phyloP scores from a whole-genome alignment of 2,797 vertebrate genomes.

The Buceros bicornis region DNA sequence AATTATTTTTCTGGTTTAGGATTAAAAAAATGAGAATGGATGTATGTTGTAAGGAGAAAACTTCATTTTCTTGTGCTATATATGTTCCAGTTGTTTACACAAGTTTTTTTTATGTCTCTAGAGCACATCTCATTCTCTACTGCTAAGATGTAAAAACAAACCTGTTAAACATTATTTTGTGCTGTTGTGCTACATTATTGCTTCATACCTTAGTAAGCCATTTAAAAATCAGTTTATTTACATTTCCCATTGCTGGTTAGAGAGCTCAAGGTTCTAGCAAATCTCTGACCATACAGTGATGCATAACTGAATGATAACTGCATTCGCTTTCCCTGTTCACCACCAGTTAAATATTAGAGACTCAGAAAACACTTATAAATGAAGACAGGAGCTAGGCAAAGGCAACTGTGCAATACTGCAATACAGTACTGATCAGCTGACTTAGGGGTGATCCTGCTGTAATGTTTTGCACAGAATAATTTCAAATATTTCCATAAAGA shows the following conservation, averaged over 20 bases:
- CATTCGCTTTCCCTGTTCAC: not conserved
- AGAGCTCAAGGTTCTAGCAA: conserved; percentile 51
- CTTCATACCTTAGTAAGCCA: not conserved
- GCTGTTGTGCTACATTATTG: not conserved
- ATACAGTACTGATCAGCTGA: not conserved
- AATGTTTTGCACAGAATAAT: not conserved
- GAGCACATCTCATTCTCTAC: not conserved
- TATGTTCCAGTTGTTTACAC: not conserved
- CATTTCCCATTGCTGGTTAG: conserved; percentile 31
- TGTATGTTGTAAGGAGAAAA: not conserved
- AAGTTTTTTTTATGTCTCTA: not conserved
- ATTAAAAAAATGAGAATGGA: not conserved
- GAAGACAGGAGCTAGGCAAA: not conserved
- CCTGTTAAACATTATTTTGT: not conserved
- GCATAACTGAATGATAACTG: not conserved
- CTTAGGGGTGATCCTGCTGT: not conserved
- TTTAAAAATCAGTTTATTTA: conserved; percentile 33
- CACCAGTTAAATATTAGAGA: conserved; percentile 43
- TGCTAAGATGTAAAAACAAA: not conserved
- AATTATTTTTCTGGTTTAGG: not conserved
- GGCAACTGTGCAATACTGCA: not conserved
- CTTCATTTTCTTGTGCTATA: not conserved
- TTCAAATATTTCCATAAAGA: not conserved
- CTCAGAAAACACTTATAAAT: not conserved
- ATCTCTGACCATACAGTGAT: not conserved